These are phyloP conservation scores for Astropecten irregularis DNA, from an alignment of 53 echinoderm and acorn worm genomes.

Conservation along the genomic window DNA sequence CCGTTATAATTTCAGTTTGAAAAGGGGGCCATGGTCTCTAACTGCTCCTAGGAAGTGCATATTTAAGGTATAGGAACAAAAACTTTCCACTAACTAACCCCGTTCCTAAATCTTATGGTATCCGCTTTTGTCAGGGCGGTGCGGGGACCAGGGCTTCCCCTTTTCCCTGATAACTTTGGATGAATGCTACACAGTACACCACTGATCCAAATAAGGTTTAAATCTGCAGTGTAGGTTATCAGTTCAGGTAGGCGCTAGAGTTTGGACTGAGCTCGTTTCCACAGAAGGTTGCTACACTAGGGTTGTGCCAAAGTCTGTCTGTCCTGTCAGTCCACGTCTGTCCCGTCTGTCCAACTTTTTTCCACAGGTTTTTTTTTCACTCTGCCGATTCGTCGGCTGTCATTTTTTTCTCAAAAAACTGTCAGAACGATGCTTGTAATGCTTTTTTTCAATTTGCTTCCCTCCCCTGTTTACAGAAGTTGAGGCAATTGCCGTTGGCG, in stretches of 20 bases:
- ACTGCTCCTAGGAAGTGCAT: conserved; percentile 10
- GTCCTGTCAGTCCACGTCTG: conserved; percentile 18
- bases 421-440: conserved; percentile 26
- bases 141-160: neutral
- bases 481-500: conserved; percentile 57
- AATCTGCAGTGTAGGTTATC: too few relatives aligned
- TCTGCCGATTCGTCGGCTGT: neutral
- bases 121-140: neutral
- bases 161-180: neutral
- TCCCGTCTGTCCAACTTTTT: conserved; percentile 15
- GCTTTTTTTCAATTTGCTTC: neutral
- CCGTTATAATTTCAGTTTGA: too few relatives aligned
- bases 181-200: neutral
- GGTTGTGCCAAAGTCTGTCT: neutral
- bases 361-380: neutral
- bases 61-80: conserved; percentile 22
- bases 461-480: neutral
- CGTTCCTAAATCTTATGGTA: conserved; percentile 13
- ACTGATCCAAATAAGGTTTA: too few relatives aligned
- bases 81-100: conserved; percentile 34
- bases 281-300: neutral
- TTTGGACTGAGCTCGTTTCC: conserved; percentile 27
- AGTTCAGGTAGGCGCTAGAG: neutral
- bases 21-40: neutral
- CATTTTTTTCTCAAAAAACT: neutral